These are phyloP conservation scores for Aratinga solstitialis DNA, from an alignment of 2,797 vertebrate species.

Conservation along the genomic window DNA sequence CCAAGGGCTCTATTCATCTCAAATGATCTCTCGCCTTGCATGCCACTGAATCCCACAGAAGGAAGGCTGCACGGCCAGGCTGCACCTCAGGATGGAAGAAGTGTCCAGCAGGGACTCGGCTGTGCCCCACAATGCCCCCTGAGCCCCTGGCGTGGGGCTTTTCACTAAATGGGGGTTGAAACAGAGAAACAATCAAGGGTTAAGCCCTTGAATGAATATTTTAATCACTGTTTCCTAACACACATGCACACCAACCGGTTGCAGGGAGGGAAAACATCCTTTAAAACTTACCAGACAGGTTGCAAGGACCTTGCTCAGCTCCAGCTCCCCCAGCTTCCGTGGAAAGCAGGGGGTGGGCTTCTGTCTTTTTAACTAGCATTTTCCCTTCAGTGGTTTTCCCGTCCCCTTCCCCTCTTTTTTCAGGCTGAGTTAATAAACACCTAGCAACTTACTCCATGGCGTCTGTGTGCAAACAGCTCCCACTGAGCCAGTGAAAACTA, in stretches of 20 bases:
- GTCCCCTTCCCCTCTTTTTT: background rate
- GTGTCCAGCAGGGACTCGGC: background rate
- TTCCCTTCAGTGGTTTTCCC: background rate
- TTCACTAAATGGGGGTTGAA: background rate
- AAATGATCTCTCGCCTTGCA: background rate
- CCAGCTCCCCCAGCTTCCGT: background rate
- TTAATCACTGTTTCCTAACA: constrained; percentile 51
- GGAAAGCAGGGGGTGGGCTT: background rate
- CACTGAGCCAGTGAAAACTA: constrained; percentile 30
- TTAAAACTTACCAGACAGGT: constrained; percentile 35
- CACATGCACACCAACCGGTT: background rate
- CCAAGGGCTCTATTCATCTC: constrained; percentile 60
- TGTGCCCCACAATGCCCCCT: background rate
- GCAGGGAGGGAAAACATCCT: constrained; percentile 41
- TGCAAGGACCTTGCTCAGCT: background rate
- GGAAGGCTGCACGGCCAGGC: background rate
- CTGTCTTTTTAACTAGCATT: background rate
- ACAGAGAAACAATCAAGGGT: constrained; percentile 3
- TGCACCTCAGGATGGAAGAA: background rate
- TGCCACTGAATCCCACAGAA: background rate
- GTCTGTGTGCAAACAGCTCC: constrained; percentile 56
- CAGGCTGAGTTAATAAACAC: constrained; percentile 51
- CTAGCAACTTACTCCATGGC: background rate
- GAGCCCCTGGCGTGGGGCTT: background rate
- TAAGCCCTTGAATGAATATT: constrained; percentile 10